A percentile compares a stretch with the other conserved stretches of the same genome.
Evolutionary conservation across 2,113 vertebrate genomes (phyloP).

Genomic region (Paradoxurus hermaphroditus): DNA sequence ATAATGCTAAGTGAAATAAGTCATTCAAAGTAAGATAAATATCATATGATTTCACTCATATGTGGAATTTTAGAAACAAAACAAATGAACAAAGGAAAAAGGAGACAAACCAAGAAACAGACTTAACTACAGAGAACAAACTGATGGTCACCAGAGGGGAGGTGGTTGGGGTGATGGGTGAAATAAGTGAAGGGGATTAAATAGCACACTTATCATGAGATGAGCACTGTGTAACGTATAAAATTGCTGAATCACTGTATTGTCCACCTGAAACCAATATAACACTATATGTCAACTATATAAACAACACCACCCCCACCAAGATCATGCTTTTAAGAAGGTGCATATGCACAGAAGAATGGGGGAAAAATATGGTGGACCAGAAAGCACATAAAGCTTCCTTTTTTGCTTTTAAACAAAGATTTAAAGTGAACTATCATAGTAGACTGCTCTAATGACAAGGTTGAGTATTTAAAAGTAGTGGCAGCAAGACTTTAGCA

Average conservation of each 20-base stretch:
- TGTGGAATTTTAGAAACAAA: not conserved
- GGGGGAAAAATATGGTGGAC: not conserved
- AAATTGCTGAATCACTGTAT: not conserved
- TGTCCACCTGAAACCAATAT: not conserved
- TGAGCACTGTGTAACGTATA: not conserved
- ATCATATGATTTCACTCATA: not conserved
- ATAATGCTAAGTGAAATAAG: not conserved
- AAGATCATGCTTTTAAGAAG: not conserved
- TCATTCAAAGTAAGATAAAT: not conserved
- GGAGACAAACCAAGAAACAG: not conserved
- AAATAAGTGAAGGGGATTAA: not conserved
- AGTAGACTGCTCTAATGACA: not conserved
- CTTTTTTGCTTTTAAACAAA: not conserved
- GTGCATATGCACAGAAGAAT: not conserved
- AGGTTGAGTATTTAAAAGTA: constrained; percentile 15
- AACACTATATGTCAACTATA: not conserved
- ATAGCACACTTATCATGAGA: not conserved
- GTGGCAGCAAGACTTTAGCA: not conserved
- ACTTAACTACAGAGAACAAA: not conserved
- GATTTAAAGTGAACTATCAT: not conserved
- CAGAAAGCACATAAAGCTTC: not conserved
- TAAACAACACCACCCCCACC: not conserved
- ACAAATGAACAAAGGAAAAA: not conserved
- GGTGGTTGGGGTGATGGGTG: not conserved
- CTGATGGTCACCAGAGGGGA: not conserved